A percentile compares a stretch with the other conserved stretches of the same genome.
These are phyloP conservation scores for Hirtodrosophila trivittata DNA, from an alignment of 2,888 invertebrate species.

Conservation along the genomic window DNA sequence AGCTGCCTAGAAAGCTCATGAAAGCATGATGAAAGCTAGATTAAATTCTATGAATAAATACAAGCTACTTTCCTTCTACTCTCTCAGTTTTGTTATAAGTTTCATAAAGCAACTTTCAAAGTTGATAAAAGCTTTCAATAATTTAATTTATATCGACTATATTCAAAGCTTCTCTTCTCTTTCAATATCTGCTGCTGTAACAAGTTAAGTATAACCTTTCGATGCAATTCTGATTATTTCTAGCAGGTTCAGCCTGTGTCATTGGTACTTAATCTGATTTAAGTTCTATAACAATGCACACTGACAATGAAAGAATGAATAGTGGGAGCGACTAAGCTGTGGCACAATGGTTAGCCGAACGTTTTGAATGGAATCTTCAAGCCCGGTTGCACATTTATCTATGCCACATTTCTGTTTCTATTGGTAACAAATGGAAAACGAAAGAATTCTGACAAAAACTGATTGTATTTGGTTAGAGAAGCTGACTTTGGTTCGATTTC, in stretches of 20 bases:
- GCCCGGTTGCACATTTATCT: slow-evolving; percentile 23
- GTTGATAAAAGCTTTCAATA: too few species aligned
- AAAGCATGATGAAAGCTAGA: too few species aligned
- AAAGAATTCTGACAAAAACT: slow-evolving; percentile 7
- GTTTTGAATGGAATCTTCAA: slow-evolving; percentile 11
- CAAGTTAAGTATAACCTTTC: too few species aligned
- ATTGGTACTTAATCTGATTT: not conserved
- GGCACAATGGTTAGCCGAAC: slow-evolving; percentile 1
- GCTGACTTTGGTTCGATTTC: not conserved
- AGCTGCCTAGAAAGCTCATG: too few species aligned
- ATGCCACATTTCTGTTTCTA: slow-evolving; percentile 2
- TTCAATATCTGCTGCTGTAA: too few species aligned
- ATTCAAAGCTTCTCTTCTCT: too few species aligned
- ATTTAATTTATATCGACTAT: too few species aligned
- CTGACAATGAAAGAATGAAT: slow-evolving; percentile 7
- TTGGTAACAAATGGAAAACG: slow-evolving; percentile 5
- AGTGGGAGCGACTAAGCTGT: not conserved
- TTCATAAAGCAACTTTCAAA: too few species aligned
- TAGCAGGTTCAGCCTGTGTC: slow-evolving; percentile 2
- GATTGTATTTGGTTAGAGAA: slow-evolving; percentile 27
- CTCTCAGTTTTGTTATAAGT: too few species aligned
- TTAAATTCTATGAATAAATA: too few species aligned
- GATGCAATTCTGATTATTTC: too few species aligned
- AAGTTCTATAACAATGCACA: slow-evolving; percentile 2
- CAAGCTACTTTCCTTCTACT: too few species aligned